Conservation (phyloP, 2,797 vertebrate genomes). For the Danio choprae region DNA sequence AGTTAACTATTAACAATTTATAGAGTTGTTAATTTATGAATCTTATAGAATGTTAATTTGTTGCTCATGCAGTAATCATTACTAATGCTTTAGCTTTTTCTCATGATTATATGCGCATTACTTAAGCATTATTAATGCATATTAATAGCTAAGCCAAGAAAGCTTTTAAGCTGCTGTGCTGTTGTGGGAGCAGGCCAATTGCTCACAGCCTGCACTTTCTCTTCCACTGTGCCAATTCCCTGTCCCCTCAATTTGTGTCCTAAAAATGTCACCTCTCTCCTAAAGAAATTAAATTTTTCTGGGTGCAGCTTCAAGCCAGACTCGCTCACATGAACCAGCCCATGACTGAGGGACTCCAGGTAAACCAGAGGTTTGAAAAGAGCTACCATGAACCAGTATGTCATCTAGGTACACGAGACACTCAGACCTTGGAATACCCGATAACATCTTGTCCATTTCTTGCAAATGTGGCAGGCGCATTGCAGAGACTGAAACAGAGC, state of each 20-base stretch:
- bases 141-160: no score
- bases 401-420: neutral
- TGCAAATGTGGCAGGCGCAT: slow-evolving; percentile 17
- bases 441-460: slow-evolving; percentile 26
- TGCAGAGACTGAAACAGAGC: slow-evolving; percentile 35
- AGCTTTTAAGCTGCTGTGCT: no score
- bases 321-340: neutral
- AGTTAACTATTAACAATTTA: no score
- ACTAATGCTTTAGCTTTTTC: no score
- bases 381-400: slow-evolving; percentile 12
- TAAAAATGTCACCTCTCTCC: neutral
- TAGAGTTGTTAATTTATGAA: no score
- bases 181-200: no score
- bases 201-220: no score
- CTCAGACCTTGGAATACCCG: neutral
- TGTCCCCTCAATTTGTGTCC: neutral
- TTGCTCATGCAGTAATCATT: no score
- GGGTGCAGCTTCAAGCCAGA: neutral
- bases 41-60: no score
- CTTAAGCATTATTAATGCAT: no score
- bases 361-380: neutral
- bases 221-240: neutral
- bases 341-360: neutral
- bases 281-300: neutral
- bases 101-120: no score